These are phyloP conservation scores for Gonocerus acuteangulatus DNA, from an alignment of 2,888 invertebrate genomes.

Conservation along the genomic window DNA sequence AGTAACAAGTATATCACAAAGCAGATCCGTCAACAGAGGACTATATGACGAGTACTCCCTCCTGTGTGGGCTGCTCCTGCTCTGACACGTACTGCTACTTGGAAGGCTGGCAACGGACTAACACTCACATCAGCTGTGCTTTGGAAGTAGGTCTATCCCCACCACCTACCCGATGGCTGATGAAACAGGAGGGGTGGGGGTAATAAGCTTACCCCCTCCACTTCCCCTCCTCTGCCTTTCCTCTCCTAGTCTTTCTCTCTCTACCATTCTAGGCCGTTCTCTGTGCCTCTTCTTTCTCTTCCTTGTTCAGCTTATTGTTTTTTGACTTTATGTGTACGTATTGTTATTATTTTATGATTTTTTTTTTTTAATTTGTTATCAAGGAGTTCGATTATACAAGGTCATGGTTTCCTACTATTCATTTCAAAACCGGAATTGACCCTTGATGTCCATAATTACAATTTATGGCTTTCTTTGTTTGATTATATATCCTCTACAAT, in stretches of 20 bases:
- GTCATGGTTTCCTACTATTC: too few relatives aligned
- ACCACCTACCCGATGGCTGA: not conserved
- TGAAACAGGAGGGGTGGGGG: not conserved
- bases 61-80: too few relatives aligned
- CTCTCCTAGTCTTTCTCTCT: not conserved
- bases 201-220: not conserved
- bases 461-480: too few relatives aligned
- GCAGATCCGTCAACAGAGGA: not conserved
- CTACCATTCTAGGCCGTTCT: not conserved
- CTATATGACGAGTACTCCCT: not conserved
- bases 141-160: slow-evolving; percentile 13
- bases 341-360: too few relatives aligned
- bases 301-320: not conserved
- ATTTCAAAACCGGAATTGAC: too few relatives aligned
- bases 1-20: slow-evolving; percentile 13
- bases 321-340: too few relatives aligned
- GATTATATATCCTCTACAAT: too few relatives aligned
- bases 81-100: not conserved
- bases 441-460: too few relatives aligned
- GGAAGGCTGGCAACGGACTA: slow-evolving; percentile 11
- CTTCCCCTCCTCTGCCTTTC: not conserved
- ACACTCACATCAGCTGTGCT: slow-evolving; percentile 4
- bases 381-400: too few relatives aligned
- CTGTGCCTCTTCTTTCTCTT: not conserved
- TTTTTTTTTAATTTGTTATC: too few relatives aligned